A percentile compares a stretch with the other conserved stretches of the same genome.
These are phyloP conservation scores for Cherax destructor DNA, from an alignment of 1,140 invertebrate genomes.

Conservation along the genomic window DNA sequence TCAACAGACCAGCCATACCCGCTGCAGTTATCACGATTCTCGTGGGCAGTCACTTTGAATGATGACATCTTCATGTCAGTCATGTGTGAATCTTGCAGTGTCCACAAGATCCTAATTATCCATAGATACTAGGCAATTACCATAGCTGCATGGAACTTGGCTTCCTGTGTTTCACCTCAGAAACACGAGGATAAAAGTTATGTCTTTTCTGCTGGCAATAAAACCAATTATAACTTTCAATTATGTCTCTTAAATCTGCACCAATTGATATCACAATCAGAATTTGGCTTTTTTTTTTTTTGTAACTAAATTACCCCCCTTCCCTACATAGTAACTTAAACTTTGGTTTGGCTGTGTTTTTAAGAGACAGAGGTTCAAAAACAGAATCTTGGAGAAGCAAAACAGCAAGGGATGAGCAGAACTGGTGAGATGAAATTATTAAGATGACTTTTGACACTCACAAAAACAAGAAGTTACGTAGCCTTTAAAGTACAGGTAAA, in stretches of 20 bases:
- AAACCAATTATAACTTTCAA: background rate
- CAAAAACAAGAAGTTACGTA: background rate
- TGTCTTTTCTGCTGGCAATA: no score
- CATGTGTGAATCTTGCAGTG: background rate
- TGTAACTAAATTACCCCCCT: background rate
- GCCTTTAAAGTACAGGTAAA: background rate
- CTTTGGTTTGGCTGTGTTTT: background rate
- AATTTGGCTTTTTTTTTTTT: background rate
- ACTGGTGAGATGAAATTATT: no score
- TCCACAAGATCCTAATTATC: background rate
- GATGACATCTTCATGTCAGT: background rate
- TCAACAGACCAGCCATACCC: constrained; percentile 25
- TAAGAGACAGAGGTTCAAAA: background rate
- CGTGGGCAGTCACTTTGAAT: background rate
- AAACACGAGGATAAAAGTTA: background rate
- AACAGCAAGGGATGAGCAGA: no score
- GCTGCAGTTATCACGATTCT: constrained; percentile 5
- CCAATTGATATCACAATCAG: background rate
- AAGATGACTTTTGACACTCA: background rate
- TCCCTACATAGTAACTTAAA: background rate
- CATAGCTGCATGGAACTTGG: background rate
- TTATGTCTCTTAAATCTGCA: background rate
- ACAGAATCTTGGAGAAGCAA: background rate
- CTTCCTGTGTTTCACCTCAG: background rate
- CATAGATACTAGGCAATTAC: background rate